These are phyloP conservation scores for Danio jaintianensis DNA, from an alignment of 2,797 vertebrate genomes.

Conservation along the genomic window DNA sequence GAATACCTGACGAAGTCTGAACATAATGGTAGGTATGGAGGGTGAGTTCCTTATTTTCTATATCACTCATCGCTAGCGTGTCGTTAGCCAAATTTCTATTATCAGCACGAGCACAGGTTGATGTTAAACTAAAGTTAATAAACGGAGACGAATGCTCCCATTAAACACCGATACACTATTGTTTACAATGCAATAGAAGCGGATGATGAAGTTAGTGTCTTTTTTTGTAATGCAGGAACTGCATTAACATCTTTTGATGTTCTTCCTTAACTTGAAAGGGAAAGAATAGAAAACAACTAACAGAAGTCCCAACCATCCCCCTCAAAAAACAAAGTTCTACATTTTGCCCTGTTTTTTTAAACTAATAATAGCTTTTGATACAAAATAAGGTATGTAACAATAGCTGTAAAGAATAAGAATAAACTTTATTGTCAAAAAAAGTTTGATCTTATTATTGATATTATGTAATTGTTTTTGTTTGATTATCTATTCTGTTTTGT, in stretches of 20 bases:
- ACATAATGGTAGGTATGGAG: conserved; percentile 58
- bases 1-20: conserved; percentile 53
- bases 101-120: conserved; percentile 22
- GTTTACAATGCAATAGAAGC: conserved; percentile 8
- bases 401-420: conserved; percentile 1
- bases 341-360: not conserved
- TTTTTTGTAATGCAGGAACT: conserved; percentile 56
- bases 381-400: not conserved
- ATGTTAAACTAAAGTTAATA: not conserved
- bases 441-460: not conserved
- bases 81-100: conserved; percentile 50
- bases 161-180: not conserved
- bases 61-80: conserved; percentile 54
- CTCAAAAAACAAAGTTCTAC: not conserved
- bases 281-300: conserved; percentile 50
- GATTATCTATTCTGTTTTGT: not conserved
- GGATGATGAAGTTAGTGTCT: conserved; percentile 45
- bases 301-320: not conserved
- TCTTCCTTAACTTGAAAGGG: conserved; percentile 44
- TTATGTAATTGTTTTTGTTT: not conserved
- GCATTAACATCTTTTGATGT: conserved; percentile 48
- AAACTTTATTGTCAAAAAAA: not conserved
- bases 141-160: not conserved
- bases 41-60: conserved; percentile 63
- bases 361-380: conserved; percentile 19